Evolutionary conservation across 2,113 vertebrate genomes (phyloP).

Genomic region (Malaclemys terrapin): DNA sequence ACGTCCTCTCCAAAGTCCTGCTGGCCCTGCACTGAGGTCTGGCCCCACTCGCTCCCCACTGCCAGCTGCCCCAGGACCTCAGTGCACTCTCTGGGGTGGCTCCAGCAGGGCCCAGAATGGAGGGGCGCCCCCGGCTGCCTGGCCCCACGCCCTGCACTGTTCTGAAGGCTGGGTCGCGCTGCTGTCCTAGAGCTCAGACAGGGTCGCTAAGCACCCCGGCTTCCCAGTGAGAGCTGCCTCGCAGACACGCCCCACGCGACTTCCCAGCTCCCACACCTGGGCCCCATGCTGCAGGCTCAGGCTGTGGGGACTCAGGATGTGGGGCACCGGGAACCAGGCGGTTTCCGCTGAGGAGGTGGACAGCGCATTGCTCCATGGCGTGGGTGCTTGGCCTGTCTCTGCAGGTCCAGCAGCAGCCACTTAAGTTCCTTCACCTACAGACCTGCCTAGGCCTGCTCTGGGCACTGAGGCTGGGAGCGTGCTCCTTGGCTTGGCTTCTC

Average conservation of each 20-base stretch:
- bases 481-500: no score
- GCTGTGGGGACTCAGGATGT: no score
- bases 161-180: no score
- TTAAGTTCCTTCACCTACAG: neutral
- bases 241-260: no score
- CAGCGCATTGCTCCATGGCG: rapidly evolving
- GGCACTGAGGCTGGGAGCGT: no score
- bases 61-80: neutral
- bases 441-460: rapidly evolving
- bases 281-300: no score
- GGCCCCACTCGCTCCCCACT: neutral
- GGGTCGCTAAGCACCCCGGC: no score
- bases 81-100: no score
- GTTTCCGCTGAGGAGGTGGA: rapidly evolving
- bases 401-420: neutral
- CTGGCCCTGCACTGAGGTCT: neutral
- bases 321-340: no score
- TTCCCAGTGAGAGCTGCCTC: neutral
- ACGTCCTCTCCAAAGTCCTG: no score
- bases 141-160: no score
- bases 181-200: no score
- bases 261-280: neutral
- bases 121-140: neutral
- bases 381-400: rapidly evolving
- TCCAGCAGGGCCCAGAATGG: neutral